These are phyloP conservation scores for Phoxinus dragarum DNA, from an alignment of 2,797 vertebrate species.

Conservation along the genomic window DNA sequence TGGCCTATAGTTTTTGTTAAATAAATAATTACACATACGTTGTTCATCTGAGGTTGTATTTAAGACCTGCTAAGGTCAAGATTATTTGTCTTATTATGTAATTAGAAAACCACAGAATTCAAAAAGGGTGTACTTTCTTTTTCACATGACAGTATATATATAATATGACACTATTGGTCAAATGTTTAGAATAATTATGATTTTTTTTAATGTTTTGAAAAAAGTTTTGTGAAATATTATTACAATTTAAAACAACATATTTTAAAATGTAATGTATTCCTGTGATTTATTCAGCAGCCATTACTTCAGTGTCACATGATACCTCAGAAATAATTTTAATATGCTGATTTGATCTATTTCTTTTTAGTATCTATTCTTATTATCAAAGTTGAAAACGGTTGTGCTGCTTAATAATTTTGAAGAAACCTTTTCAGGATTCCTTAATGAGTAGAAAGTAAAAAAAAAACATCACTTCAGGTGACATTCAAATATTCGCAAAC, in stretches of 20 bases:
- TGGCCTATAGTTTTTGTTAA: too few species aligned
- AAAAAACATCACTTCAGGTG: not conserved
- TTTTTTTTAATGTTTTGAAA: too few species aligned
- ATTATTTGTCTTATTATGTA: too few species aligned
- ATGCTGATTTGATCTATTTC: not conserved
- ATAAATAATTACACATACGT: too few species aligned
- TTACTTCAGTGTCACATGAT: not conserved
- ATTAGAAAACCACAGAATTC: too few species aligned
- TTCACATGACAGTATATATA: too few species aligned
- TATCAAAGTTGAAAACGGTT: not conserved
- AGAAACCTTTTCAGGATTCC: not conserved
- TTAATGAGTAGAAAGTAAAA: not conserved
- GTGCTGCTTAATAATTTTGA: not conserved
- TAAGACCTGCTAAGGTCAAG: too few species aligned
- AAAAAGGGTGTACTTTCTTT: too few species aligned
- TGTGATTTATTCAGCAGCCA: not conserved
- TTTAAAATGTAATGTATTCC: not conserved
- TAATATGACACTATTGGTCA: not conserved
- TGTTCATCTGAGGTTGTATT: too few species aligned
- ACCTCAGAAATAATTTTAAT: not conserved
- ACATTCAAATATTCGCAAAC: not conserved
- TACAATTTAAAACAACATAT: not conserved
- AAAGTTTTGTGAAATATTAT: not conserved
- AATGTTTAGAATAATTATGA: not conserved
- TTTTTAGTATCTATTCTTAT: not conserved